Evolutionary conservation across 2,888 invertebrate species (phyloP), one percentile per base, ranked within the genome.

Genomic region (Yponomeuta evonymella): DNA sequence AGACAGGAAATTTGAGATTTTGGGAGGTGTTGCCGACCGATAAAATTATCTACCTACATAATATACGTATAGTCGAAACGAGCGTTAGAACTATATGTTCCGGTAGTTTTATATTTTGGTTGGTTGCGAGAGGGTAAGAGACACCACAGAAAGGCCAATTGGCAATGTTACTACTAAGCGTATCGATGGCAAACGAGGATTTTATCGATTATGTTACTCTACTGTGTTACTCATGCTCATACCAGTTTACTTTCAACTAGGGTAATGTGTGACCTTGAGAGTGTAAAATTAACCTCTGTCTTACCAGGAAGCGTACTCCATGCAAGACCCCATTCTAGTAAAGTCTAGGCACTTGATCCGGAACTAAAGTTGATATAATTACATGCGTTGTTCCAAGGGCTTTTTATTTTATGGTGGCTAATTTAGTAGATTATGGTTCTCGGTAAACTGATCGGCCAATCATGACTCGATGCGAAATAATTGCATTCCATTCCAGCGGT

Each of bases 401-500:
- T 10, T 12, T 33, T 30, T 8, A 5, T 3, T 43, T 1, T 43
- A 30, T 12, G 29, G 33, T 65, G 65, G 8, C 6, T 29, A 65
- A 33, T 23, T 33, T 65, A 30, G 33, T 30, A 29, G 29, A 65
- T 29, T 65, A 29, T 2, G 29, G 29, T 11, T 29, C 29, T 65
- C 29, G 65, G 65, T 30, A 12, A 65, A 43, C 23, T 67, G 67
- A 48, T 67, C 43, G 48, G 10, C 67, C 48, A 36, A 67, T 43
- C 67, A 67, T 48, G 67, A 67, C 67, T 15, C 48, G 67, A n/a
- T 67, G 43, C 67, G 23, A 33, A 43, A 33, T 67, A 67, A 67
- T 67, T 67, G 67, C 67, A 67, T 67, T 67, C 67, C 67, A 48
- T 67, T 67, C 43, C 43, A 30, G 23, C n/a, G 43, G 67, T 43